Percentiles rank a stretch among this genome's conserved stretches.
These are phyloP conservation scores for Rousettus leschenaultii DNA, from an alignment of 2,113 vertebrate species.

Conservation along the genomic window DNA sequence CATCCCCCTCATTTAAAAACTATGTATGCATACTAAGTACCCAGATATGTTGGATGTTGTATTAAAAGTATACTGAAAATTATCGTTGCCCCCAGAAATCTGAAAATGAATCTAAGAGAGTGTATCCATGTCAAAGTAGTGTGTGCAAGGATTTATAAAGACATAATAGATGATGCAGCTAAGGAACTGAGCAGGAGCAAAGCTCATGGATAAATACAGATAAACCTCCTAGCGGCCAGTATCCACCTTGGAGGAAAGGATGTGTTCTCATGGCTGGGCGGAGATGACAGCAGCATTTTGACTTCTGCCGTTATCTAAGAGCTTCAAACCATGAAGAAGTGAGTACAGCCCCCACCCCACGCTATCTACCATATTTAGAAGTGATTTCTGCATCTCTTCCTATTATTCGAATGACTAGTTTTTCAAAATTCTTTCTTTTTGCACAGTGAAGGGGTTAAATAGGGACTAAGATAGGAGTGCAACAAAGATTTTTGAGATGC, in stretches of 20 bases:
- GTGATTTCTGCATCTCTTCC: background rate
- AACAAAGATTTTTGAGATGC: background rate
- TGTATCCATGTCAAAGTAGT: background rate
- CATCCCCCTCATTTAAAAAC: background rate
- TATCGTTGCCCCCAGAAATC: background rate
- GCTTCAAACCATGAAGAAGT: background rate
- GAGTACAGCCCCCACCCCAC: background rate
- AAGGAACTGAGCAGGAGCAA: background rate
- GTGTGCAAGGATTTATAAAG: background rate
- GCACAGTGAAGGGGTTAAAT: background rate
- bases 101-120: background rate
- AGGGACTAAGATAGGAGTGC: background rate
- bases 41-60: background rate
- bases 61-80: background rate
- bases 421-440: background rate
- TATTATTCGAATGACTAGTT: background rate
- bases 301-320: background rate
- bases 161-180: background rate
- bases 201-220: background rate
- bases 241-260: slow-evolving; percentile 5
- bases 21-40: too few relatives aligned
- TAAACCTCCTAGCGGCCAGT: background rate
- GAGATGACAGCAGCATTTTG: background rate
- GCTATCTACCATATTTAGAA: background rate
- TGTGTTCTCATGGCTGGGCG: background rate